Evolutionary conservation across 2,113 vertebrate genomes (phyloP), one percentile per base, ranked within the genome.

Genomic region (Elephas maximus): DNA sequence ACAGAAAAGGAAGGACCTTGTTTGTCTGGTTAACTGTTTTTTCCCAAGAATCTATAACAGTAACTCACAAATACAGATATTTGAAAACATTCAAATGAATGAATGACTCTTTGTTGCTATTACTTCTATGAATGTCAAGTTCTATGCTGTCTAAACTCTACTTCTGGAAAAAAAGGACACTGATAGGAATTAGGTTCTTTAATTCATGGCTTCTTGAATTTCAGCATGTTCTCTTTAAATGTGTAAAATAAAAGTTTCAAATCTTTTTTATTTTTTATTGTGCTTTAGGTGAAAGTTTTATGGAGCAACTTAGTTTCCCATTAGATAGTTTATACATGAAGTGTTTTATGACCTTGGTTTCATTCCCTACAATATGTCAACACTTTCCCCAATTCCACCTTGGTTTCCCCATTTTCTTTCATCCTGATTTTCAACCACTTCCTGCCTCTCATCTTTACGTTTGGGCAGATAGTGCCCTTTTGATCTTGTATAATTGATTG

Each of bases 211-310:
- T 41, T 87, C 76, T 10, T 76, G 24, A 94, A 81, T 91, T 95
- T 76, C 41, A 67, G 53, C 5, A 63, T 37, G 53, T 26, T 67
- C 81, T 37, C 89, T 93, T 96, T 80, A 76, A 93, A 79, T 37
- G 6, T 44, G 44, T 84, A 91, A 80, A 73, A 18, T 33, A 65
- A n/a, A 57, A 79, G 20, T 24, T 96, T 94, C 10, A 10, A 48
- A 10, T 48, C 37, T 48, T 48, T 48, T 48, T 48, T 48, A 7
- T 48, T 48, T 48, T 48, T 48, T 48, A 48, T 48, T 48, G 48
- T 48, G 48, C 48, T 7, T 48, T 48, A 48, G 48, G 48, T 48
- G 48, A 48, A 48, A 48, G 10, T 48, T 48, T 48, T 48, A 48
- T 48, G 10, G 48, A 48, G 48, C 48, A 48, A 48, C 7, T 48